Percentiles rank a stretch among this genome's conserved stretches.
Conservation (phyloP, 2,888 invertebrate genomes). For the Chrysolina haemoptera region DNA sequence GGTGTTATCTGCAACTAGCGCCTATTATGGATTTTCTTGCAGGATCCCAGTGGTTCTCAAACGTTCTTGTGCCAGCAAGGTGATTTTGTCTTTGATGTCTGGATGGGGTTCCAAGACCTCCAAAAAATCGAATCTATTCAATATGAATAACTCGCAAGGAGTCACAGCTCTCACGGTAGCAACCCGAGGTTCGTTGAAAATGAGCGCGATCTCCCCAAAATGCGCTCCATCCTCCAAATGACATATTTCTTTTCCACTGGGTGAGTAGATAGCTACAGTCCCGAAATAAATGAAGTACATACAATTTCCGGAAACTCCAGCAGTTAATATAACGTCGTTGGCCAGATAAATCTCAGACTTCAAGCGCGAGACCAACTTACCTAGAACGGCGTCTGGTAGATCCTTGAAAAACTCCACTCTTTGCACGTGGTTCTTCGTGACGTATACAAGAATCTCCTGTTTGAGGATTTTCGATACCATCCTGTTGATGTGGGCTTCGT, state of each 20-base stretch:
- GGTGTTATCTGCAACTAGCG: not conserved
- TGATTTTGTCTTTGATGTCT: conserved; percentile 56
- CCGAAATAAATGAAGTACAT: conserved; percentile 45
- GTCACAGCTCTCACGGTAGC: conserved; percentile 69
- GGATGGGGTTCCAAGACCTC: conserved; percentile 65
- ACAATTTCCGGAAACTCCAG: conserved; percentile 19
- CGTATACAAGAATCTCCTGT: conserved; percentile 66
- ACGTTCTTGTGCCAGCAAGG: conserved; percentile 21
- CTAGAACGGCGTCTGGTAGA: conserved; percentile 37
- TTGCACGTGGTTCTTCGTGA: conserved; percentile 63
- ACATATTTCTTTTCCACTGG: conserved; percentile 67
- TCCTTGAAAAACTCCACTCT: conserved; percentile 66
- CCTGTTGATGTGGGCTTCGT: conserved; percentile 65
- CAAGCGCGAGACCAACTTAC: conserved; percentile 32
- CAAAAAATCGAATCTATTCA: conserved; percentile 66
- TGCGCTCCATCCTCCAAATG: conserved; percentile 70
- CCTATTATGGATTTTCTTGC: not conserved
- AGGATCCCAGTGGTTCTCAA: conserved; percentile 6
- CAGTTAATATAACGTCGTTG: conserved; percentile 34
- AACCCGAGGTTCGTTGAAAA: conserved; percentile 66
- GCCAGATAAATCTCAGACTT: conserved; percentile 38
- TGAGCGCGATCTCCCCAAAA: conserved; percentile 70
- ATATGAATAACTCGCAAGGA: conserved; percentile 67
- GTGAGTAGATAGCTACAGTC: conserved; percentile 62
- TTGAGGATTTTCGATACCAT: conserved; percentile 54